These are phyloP conservation scores for Neocrepidodera transversa DNA, from an alignment of 2,888 invertebrate species.

Conservation along the genomic window DNA sequence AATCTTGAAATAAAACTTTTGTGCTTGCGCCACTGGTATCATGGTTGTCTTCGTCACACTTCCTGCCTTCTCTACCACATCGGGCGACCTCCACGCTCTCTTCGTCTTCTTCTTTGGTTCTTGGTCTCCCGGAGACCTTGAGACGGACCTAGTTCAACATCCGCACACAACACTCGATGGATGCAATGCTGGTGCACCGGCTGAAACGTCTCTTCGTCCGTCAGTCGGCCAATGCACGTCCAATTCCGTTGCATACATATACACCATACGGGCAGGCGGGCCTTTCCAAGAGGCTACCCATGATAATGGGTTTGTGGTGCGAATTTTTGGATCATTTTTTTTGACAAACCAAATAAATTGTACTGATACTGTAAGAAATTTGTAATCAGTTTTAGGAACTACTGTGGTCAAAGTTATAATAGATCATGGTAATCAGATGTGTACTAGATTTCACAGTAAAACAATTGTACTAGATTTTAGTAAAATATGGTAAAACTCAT, in stretches of 20 bases:
- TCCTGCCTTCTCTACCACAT: conserved; percentile 45
- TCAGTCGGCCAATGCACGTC: conserved; percentile 2
- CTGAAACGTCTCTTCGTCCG: conserved; percentile 15
- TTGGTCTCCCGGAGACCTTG: conserved; percentile 55
- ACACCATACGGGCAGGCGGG: not conserved
- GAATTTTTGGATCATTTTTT: no score
- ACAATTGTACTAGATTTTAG: no score
- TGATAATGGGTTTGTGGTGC: conserved; percentile 4
- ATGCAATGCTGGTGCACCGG: conserved; percentile 19
- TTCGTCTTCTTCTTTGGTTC: conserved; percentile 18
- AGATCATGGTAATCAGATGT: no score
- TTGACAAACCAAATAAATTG: no score
- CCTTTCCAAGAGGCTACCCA: conserved; percentile 5
- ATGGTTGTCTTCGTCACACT: conserved; percentile 49
- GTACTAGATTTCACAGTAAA: no score
- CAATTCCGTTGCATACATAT: not conserved
- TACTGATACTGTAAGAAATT: no score
- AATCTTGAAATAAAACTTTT: no score
- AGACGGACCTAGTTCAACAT: conserved; percentile 63
- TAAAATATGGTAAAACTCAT: no score
- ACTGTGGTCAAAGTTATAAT: no score
- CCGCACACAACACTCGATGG: conserved; percentile 47
- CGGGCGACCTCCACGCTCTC: conserved; percentile 6
- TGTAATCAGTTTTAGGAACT: no score
- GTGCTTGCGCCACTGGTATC: not conserved